Conservation (phyloP, 2,888 invertebrate species). For the Bombylius major region DNA sequence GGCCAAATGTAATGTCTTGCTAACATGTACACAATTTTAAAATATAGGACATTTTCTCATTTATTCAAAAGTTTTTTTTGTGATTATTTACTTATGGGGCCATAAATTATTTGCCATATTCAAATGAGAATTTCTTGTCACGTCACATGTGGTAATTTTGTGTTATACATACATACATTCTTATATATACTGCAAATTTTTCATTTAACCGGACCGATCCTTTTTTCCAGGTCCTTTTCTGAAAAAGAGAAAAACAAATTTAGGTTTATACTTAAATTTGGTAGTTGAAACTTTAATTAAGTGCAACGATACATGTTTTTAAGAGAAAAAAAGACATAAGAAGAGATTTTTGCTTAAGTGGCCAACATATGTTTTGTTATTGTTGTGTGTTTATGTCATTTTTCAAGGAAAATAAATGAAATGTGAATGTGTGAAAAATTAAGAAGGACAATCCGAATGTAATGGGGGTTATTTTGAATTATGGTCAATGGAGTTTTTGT, state of each 20-base stretch:
- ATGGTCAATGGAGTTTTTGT: constrained; percentile 5
- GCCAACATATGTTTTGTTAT: constrained; percentile 10
- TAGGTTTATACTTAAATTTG: too few species aligned
- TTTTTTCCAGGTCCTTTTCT: too few species aligned
- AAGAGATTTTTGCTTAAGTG: constrained; percentile 2
- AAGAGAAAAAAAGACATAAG: too few species aligned
- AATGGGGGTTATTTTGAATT: constrained; percentile 5
- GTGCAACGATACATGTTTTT: too few species aligned
- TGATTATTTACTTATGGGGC: background rate
- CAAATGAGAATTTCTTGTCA: constrained; percentile 22
- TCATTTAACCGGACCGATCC: too few species aligned
- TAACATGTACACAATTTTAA: too few species aligned
- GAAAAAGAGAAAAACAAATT: too few species aligned
- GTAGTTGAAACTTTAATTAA: too few species aligned
- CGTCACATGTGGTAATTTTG: constrained; percentile 22
- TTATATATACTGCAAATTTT: background rate
- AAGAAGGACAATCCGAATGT: too few species aligned
- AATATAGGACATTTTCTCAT: too few species aligned
- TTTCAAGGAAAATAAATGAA: background rate
- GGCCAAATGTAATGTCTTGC: background rate
- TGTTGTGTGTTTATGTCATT: constrained; percentile 8
- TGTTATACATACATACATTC: constrained; percentile 1
- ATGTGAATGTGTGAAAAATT: too few species aligned
- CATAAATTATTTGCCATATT: constrained; percentile 15
- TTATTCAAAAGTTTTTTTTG: too few species aligned